A percentile compares a stretch with the other conserved stretches of the same genome.
Conservation (phyloP, 2,113 vertebrate species). For the Pygoscelis adeliae region DNA sequence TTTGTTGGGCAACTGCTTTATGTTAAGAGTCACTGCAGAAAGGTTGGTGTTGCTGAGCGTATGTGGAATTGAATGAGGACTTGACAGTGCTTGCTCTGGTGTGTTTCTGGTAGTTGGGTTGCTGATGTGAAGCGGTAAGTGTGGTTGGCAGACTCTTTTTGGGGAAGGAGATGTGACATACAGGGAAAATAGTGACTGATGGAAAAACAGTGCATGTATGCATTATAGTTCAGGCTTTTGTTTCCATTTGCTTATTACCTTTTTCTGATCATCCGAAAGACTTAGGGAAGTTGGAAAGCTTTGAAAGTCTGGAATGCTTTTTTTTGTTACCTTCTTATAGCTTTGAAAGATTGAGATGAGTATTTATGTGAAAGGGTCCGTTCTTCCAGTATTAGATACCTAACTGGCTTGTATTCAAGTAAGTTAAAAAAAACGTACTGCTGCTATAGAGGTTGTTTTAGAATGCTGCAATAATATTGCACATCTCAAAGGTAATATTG, state of each 20-base stretch:
- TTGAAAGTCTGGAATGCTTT: not conserved
- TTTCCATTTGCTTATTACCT: not conserved
- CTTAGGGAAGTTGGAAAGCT: not conserved
- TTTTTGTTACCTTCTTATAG: not conserved
- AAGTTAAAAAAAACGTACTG: not conserved
- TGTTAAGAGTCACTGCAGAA: not conserved
- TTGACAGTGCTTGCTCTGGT: not conserved
- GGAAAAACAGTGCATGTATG: not conserved
- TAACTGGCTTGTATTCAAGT: not conserved
- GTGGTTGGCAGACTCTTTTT: not conserved
- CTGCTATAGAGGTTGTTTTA: not conserved
- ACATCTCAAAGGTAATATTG: not conserved
- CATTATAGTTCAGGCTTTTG: not conserved
- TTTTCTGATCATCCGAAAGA: not conserved
- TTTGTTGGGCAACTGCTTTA: not conserved
- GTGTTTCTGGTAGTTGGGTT: not conserved
- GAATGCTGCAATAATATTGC: not conserved
- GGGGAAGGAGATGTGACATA: not conserved
- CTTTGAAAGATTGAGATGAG: not conserved
- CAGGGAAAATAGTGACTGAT: not conserved
- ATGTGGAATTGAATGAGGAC: not conserved
- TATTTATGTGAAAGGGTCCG: not conserved
- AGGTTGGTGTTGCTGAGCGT: not conserved
- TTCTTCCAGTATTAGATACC: not conserved
- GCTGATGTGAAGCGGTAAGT: not conserved